These are phyloP conservation scores for Phenganax subtilis DNA, from an alignment of 92 coral and sea anemone species.

Conservation along the genomic window DNA sequence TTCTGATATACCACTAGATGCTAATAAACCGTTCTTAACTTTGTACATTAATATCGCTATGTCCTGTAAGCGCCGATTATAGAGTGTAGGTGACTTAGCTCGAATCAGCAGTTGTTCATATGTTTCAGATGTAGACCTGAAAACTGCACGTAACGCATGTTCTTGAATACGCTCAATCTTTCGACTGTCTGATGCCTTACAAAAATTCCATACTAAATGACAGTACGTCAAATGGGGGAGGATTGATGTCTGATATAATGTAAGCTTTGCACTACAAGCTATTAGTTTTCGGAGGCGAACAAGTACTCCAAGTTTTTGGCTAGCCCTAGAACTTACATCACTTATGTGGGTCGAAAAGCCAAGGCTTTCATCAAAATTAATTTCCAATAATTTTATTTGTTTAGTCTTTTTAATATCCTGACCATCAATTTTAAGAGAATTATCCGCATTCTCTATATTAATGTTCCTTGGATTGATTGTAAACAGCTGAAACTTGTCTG, in stretches of 20 bases:
- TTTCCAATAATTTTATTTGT: constrained; percentile 35
- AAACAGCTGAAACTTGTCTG: constrained; percentile 48
- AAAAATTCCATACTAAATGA: constrained; percentile 38
- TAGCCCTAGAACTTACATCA: constrained; percentile 27
- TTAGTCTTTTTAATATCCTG: constrained; percentile 31
- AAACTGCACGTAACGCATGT: constrained; percentile 41
- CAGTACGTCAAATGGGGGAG: constrained; percentile 43
- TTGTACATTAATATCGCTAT: neutral
- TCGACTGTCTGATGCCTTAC: constrained; percentile 48
- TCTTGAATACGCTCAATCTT: constrained; percentile 52
- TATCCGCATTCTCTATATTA: constrained; percentile 28
- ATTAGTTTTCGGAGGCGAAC: constrained; percentile 41
- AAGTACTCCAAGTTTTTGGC: constrained; percentile 41
- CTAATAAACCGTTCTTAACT: neutral
- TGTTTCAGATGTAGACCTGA: neutral
- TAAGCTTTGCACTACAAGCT: constrained; percentile 26
- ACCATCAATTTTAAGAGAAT: constrained; percentile 19
- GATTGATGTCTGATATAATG: constrained; percentile 29
- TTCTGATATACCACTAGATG: neutral
- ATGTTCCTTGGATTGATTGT: constrained; percentile 50
- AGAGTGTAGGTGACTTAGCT: neutral
- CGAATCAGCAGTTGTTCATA: neutral
- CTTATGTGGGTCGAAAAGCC: neutral
- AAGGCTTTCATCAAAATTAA: constrained; percentile 35
- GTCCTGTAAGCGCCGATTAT: neutral